Evolutionary conservation across 2,797 vertebrate genomes (phyloP), one percentile per base, ranked within the genome.

Genomic region (Pangasius macronema): DNA sequence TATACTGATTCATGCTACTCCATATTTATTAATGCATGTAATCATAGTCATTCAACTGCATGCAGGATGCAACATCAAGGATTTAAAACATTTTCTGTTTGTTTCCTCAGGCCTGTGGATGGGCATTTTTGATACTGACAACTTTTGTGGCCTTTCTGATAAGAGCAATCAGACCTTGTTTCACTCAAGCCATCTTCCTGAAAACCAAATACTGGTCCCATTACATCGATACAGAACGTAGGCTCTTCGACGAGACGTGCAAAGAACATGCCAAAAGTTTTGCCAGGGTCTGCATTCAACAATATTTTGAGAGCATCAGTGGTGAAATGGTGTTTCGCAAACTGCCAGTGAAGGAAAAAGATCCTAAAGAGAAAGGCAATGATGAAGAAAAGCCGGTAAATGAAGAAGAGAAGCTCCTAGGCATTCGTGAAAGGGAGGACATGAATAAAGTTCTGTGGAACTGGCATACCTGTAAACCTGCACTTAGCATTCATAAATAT

Each of bases 191-290:
- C 0, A 96, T 97, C 86, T 99, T 99, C 93, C 96, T 99, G 87
- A 99, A 99, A 94, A 99, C 98, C 95, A 99, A 99, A 91, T 99
- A 99, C 93, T 99, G 98, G 98, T 99, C 98, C 39, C 98, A 99
- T 91, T 99, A 99, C 87, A 97, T 99, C 0, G 97, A 99, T 93
- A 98, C 97, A 0, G 98, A 99, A 88, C 96, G 97, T 87, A 99
- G 97, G 92, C 94, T 99, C 89, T 99, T 99, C 0, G 98, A 99
- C 0, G 97, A 99, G 84, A 99, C 97, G 0, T 99, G 98, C 67
- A 96, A 97, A 0, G 97, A 99, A 86, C 98, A 99, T 0, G 97
- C 98, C 89, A 99, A 96, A 92, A 97, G 96, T 91, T 99, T 99
- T 1, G 98, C 98, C 94, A 99, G 97, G 91, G 93, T 98, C 85